Base-by-base conservation (phyloP, 2,888 invertebrate species). In the Petrolisthes cinctipes region DNA sequence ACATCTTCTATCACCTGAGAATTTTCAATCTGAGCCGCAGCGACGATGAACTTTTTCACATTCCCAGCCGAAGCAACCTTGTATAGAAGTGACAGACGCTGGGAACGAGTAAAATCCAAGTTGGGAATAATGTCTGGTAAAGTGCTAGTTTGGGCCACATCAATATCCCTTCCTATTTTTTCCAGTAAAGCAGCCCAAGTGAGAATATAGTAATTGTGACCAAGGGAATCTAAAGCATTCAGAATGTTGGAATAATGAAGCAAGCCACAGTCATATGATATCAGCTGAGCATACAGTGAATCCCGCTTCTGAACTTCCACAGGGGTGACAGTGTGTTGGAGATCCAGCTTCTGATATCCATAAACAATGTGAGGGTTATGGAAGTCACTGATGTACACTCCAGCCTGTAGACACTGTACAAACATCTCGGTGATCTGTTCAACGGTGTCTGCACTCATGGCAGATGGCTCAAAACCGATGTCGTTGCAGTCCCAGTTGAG, bases 61-160 rank as follows among this genome's bases (percentile, higher is more conserved):
- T 76, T 86, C 5, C 86, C 83, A 11, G 61, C n/a, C 6, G 71
- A 86, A n/a, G 83, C 75, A 20, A 86, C 66, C 37, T 56, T 83
- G 73, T 82, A 75, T 5, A 89, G 86, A 37, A 86, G 75, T 14
- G 83, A 83, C 37, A 83, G 76, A 23, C 89, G 51, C 83, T 89
- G 89, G 20, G 89, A 82, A 57, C 89, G 82, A 11, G 86, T 86
- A 75, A 89, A 89, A 37, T 89, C 89, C 20, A 89, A n/a, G 81
- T 89, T 81, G 54, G 89, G 81, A 57, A 89, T 83, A 37, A 89
- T 86, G 54, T 86, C 79, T 53, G 86, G 81, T 23, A 83, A 53
- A 14, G 66, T 83, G 66, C 82, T 71, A 73, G 37, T 83, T n/a
- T 54, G 68, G 20, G 68, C 53, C 20, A 37, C 56, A 37, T 86